Evolutionary conservation across 2,797 vertebrate genomes (phyloP).

Genomic region (Dromococcyx pavoninus): DNA sequence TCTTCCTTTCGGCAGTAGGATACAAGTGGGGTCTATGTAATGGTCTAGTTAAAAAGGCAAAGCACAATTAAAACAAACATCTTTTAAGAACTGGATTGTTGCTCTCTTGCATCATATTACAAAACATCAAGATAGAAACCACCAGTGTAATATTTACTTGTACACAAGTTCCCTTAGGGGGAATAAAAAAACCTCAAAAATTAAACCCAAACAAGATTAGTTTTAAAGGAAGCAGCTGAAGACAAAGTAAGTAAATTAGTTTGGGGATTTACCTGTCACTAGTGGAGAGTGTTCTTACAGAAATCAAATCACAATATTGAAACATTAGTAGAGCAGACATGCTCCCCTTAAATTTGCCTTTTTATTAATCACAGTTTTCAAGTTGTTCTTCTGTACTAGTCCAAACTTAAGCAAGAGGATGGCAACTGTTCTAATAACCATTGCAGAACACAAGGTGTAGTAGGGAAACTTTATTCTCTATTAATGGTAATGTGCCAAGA

Average conservation of each 20-base stretch:
- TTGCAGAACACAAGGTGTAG: neutral
- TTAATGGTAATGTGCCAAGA: neutral
- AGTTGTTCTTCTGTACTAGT: neutral
- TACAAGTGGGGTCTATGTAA: neutral
- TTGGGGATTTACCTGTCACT: conserved; percentile 19
- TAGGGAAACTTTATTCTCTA: neutral
- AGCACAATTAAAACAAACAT: neutral
- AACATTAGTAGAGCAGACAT: neutral
- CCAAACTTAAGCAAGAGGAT: neutral
- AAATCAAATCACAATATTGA: conserved; percentile 24
- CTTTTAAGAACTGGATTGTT: neutral
- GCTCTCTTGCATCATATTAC: neutral
- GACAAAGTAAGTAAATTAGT: conserved; percentile 32
- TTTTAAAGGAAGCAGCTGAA: conserved; percentile 28
- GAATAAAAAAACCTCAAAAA: neutral
- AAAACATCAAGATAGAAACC: neutral
- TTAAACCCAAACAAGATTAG: neutral
- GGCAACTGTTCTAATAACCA: neutral
- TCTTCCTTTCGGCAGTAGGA: neutral
- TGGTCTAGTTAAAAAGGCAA: neutral
- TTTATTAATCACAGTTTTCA: conserved; percentile 7
- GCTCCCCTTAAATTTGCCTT: neutral
- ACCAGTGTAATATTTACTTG: neutral
- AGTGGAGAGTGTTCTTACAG: neutral
- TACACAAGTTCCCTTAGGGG: neutral